A percentile compares a stretch with the other conserved stretches of the same genome.
Evolutionary conservation across 1,140 invertebrate species (phyloP).

Genomic region (Drosophila nasuta): DNA sequence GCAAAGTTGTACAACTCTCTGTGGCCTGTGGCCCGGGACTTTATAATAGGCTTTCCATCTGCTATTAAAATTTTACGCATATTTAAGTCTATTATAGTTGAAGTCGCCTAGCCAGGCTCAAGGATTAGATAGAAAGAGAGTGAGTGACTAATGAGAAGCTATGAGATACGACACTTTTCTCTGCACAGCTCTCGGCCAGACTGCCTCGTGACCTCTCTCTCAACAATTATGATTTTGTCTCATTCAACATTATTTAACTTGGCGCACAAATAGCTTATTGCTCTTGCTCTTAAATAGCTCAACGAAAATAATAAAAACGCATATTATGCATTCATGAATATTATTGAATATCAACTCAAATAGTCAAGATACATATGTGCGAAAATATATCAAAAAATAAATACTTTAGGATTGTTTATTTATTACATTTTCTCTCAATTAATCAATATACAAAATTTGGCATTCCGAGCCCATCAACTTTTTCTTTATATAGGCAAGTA

Average conservation of each 20-base stretch:
- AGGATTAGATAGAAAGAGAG: conserved; percentile 32
- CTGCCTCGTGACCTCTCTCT: conserved; percentile 16
- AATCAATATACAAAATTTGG: too few relatives aligned
- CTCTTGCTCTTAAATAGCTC: not conserved
- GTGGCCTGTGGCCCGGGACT: conserved; percentile 24
- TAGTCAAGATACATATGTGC: too few relatives aligned
- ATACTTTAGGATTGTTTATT: too few relatives aligned
- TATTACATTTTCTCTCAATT: too few relatives aligned
- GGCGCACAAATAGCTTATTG: not conserved
- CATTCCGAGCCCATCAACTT: too few relatives aligned
- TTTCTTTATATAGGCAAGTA: too few relatives aligned
- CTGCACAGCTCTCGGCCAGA: not conserved
- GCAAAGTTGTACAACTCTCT: conserved; percentile 54
- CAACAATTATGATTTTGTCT: conserved; percentile 26
- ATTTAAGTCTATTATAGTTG: conserved; percentile 66
- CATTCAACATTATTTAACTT: not conserved
- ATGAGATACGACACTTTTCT: not conserved
- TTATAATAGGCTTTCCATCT: conserved; percentile 61
- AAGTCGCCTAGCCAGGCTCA: conserved; percentile 9
- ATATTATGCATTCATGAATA: too few relatives aligned
- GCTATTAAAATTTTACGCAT: conserved; percentile 76
- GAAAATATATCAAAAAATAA: too few relatives aligned
- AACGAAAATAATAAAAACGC: not conserved
- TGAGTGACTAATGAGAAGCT: conserved; percentile 6
- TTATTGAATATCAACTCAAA: too few relatives aligned